Base-by-base conservation (phyloP, 2,888 invertebrate genomes). In the Aelia acuminata region DNA sequence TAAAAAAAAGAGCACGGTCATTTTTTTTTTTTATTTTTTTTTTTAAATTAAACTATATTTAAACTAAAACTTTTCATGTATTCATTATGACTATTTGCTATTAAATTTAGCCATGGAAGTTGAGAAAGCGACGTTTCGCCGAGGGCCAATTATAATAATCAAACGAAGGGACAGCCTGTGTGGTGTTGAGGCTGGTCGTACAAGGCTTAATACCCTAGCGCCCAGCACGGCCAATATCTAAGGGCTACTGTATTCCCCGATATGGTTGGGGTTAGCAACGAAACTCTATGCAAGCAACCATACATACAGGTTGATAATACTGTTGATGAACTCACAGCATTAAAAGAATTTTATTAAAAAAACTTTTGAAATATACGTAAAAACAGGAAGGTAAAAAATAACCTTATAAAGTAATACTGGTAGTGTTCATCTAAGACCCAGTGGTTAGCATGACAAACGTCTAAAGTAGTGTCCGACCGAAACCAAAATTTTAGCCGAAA, bases 131-230 rank as follows among this genome's bases (percentile, higher is more conserved):
- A 26, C 18, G 63, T 31, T 35, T 70, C 63, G 18, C 20, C 20
- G 15, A 35, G 7, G 7, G 63, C 63, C 63, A 70, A 70, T 70
- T 70, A 70, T 70, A 70, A 70, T 70, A 70, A 70, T 70, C 63
- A 70, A 70, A 70, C 63, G 63, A 70, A 70, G 63, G 63, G 63
- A 70, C 63, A 70, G 31, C 7, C 18, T 22, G 18, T 35, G 63
- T 35, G 63, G 63, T 70, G 63, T 70, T 70, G 63, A 70, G 63
- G 63, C 63, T 70, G 63, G 63, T 31, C 35, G 10, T 70, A 70
- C 63, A 70, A 70, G 63, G 35, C 26, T 18, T 70, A 70, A 70
- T 70, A 70, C 35, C 63, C 63, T 5, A 3, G 15, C 18, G 15
- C 31, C 20, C 7, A n/a, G n/a, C n/a, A n/a, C n/a, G n/a, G 3